A percentile compares a stretch with the other conserved stretches of the same genome.
phyloP scores from a whole-genome alignment of 1,140 invertebrate species.

The Elymnias hypermnestra region DNA sequence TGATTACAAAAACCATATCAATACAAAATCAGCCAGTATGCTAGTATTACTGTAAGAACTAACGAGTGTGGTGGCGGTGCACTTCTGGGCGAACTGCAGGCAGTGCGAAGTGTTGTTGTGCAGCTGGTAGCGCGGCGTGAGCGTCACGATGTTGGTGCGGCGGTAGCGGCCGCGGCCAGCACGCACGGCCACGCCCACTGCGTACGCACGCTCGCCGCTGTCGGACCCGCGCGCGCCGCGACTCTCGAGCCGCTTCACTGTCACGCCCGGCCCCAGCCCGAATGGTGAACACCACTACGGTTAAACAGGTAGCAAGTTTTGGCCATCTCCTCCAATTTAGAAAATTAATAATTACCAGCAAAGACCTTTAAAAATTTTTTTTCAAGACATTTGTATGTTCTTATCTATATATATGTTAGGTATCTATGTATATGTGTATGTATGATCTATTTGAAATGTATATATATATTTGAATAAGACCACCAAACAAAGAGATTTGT shows the following conservation, averaged over 20 bases:
- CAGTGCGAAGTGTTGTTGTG: conserved; percentile 92
- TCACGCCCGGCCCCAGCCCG: conserved; percentile 85
- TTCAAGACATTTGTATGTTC: no score
- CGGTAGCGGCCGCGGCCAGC: conserved; percentile 91
- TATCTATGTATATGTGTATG: no score
- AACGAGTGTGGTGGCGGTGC: conserved; percentile 80
- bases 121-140: conserved; percentile 94
- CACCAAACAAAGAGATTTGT: no score
- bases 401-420: no score
- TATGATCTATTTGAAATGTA: no score
- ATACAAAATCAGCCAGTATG: no score
- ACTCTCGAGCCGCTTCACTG: conserved; percentile 76
- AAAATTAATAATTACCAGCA: no score
- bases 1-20: no score
- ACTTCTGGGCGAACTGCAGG: conserved; percentile 92
- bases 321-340: no score
- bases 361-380: no score
- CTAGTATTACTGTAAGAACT: no score
- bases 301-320: background rate
- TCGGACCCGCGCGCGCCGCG: conserved; percentile 69
- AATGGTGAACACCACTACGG: conserved; percentile 88
- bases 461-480: no score
- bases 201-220: conserved; percentile 81
- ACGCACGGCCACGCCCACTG: conserved; percentile 92
- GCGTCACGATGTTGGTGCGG: conserved; percentile 93